A percentile compares a stretch with the other conserved stretches of the same genome.
phyloP scores from a whole-genome alignment of 2,113 vertebrate genomes.

The Arvicanthis niloticus region DNA sequence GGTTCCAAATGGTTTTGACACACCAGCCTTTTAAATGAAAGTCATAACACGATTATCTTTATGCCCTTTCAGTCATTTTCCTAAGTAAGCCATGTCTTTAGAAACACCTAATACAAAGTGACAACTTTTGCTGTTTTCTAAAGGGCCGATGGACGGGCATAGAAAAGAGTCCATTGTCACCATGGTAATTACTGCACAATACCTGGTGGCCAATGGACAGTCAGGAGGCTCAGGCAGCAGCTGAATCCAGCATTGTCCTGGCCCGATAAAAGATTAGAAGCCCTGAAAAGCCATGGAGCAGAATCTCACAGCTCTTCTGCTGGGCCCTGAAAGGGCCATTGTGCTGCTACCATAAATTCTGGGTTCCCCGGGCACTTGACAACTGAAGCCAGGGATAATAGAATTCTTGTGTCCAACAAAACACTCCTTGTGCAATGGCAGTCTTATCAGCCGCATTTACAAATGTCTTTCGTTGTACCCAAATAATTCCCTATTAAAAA shows the following conservation, averaged over 20 bases:
- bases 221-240: slow-evolving; percentile 84
- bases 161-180: slow-evolving; percentile 84
- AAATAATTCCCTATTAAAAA: slow-evolving; percentile 91
- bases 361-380: slow-evolving; percentile 93
- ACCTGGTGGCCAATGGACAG: slow-evolving; percentile 86
- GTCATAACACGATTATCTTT: slow-evolving; percentile 69
- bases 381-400: slow-evolving; percentile 92
- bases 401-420: slow-evolving; percentile 97
- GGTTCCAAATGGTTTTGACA: slow-evolving; percentile 80
- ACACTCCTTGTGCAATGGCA: slow-evolving; percentile 93
- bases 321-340: slow-evolving; percentile 95
- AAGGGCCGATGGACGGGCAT: slow-evolving; percentile 33
- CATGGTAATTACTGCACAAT: slow-evolving; percentile 86
- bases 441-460: slow-evolving; percentile 97
- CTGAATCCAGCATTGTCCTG: slow-evolving; percentile 94
- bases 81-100: slow-evolving; percentile 82
- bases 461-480: slow-evolving; percentile 96
- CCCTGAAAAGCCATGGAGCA: slow-evolving; percentile 92
- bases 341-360: slow-evolving; percentile 94
- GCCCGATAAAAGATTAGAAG: slow-evolving; percentile 93
- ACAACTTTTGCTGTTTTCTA: slow-evolving; percentile 79
- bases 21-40: slow-evolving; percentile 73
- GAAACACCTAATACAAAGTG: slow-evolving; percentile 83
- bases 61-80: slow-evolving; percentile 59
- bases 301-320: slow-evolving; percentile 92